These are phyloP conservation scores for Diadema setosum DNA, from an alignment of 35 echinoderm and acorn worm species.

Conservation along the genomic window DNA sequence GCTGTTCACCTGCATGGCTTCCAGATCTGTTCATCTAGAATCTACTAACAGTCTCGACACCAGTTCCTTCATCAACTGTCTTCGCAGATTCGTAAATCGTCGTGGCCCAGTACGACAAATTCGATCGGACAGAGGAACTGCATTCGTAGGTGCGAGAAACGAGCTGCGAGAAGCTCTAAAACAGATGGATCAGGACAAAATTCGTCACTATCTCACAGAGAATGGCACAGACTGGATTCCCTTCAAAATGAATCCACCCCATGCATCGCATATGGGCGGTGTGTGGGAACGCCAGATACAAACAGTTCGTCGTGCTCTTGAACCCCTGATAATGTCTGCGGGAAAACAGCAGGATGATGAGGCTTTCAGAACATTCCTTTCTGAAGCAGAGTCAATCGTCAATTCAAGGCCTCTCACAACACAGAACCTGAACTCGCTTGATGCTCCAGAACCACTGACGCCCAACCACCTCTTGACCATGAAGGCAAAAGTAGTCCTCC, in stretches of 20 bases:
- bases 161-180: slow-evolving; percentile 37
- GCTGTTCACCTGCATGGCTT: slow-evolving; percentile 41
- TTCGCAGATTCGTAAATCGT: slow-evolving; percentile 48
- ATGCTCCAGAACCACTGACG: slow-evolving; percentile 20
- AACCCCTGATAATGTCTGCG: background rate
- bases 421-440: background rate
- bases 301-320: slow-evolving; percentile 1
- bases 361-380: background rate
- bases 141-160: slow-evolving; percentile 47
- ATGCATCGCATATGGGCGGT: slow-evolving; percentile 45
- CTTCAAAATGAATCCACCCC: slow-evolving; percentile 45
- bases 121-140: slow-evolving; percentile 49
- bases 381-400: slow-evolving; percentile 8
- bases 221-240: slow-evolving; percentile 21
- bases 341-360: slow-evolving; percentile 47
- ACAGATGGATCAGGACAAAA: slow-evolving; percentile 28
- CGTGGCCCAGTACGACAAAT: slow-evolving; percentile 58
- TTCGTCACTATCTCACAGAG: background rate
- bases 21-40: slow-evolving; percentile 11
- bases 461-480: slow-evolving; percentile 53
- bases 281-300: too few species aligned
- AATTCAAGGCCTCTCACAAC: slow-evolving; percentile 32
- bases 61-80: slow-evolving; percentile 63
- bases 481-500: slow-evolving; percentile 53
- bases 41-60: slow-evolving; percentile 3